Base-by-base conservation (phyloP, 2,113 vertebrate genomes). In the Melanocharis versteri region DNA sequence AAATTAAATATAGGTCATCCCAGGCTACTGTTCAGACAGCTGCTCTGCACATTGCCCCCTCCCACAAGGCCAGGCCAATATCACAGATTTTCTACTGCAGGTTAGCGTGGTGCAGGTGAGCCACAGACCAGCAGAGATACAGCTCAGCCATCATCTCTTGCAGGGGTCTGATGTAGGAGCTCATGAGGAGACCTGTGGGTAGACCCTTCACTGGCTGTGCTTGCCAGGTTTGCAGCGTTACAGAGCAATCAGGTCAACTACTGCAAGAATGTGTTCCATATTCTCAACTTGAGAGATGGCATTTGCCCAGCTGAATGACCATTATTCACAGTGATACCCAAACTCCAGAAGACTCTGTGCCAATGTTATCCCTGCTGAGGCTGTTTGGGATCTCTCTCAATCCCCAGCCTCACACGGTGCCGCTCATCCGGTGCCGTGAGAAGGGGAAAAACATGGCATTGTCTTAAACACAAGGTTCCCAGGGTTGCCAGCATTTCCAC, bases 401-500 rank as follows among this genome's bases (percentile, higher is more conserved):
- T n/a, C 26, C 23, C 10, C 53, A 53, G 28, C 37, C 50, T 85
- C 44, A 22, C 9, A 10, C 61, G 75, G 18, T 68, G 53, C 33
- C 0, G 0, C 26, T 90, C 16, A 3, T 26, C 37, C n/a, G 57
- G n/a, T 1, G 0, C 28, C 17, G 6, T 14, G 33, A 53, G 35
- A 64, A 47, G 10, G 27, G 1, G 3, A 7, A 15, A 51, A 44
- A 27, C 7, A 28, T 13, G 17, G 13, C 17, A 33, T 19, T 28
- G 9, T 54, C 64, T 65, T 79, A 82, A 88, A 72, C 23, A 76
- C 20, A 28, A 77, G 12, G 5, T 56, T 75, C 76, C 30, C 20
- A 44, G 19, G 14, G 24, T 27, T 87, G 31, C 26, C 26, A 68
- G 48, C 4, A 2, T 73, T 82, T 82, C 45, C n/a, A 45, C 5